phyloP scores from a whole-genome alignment of 2,888 invertebrate species.

The Hecatera dysodea region DNA sequence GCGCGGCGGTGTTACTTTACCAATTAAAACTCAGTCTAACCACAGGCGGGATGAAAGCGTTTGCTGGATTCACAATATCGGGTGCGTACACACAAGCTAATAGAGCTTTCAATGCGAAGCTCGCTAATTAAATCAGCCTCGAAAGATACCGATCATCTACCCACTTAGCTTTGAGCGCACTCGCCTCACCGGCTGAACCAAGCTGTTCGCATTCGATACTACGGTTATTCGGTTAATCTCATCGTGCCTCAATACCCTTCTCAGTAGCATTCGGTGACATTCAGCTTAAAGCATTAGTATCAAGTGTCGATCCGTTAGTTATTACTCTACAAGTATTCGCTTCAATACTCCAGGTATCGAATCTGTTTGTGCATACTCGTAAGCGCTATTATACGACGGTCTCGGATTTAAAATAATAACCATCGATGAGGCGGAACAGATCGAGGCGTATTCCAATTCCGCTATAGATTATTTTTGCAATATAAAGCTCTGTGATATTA shows the following conservation, averaged over 20 bases:
- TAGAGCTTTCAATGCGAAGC: conserved; percentile 33
- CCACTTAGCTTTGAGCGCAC: conserved; percentile 33
- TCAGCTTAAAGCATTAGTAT: conserved; percentile 9
- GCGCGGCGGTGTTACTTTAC: conserved; percentile 13
- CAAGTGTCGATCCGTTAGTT: conserved; percentile 11
- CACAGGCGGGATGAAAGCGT: conserved; percentile 28
- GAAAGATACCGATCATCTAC: conserved; percentile 47
- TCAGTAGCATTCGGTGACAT: conserved; percentile 35
- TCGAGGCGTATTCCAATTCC: conserved; percentile 32
- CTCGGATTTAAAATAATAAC: conserved; percentile 37
- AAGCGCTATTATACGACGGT: conserved; percentile 3
- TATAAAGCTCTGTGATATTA: conserved; percentile 21
- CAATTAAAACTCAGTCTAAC: conserved; percentile 44
- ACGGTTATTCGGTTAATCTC: background rate
- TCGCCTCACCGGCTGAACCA: conserved; percentile 3
- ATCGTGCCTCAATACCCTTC: conserved; percentile 25
- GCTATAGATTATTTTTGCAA: conserved; percentile 34
- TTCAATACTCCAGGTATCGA: conserved; percentile 19
- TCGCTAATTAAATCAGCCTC: conserved; percentile 47
- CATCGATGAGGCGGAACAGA: conserved; percentile 25
- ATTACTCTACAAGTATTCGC: conserved; percentile 19
- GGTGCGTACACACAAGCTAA: conserved; percentile 24
- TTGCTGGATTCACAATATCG: conserved; percentile 16
- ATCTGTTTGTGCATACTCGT: conserved; percentile 14
- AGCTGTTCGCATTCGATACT: conserved; percentile 12